Percentiles rank a stretch among this genome's conserved stretches.
These are phyloP conservation scores for Amblyjoppa proteus DNA, from an alignment of 2,888 invertebrate species.

Conservation along the genomic window DNA sequence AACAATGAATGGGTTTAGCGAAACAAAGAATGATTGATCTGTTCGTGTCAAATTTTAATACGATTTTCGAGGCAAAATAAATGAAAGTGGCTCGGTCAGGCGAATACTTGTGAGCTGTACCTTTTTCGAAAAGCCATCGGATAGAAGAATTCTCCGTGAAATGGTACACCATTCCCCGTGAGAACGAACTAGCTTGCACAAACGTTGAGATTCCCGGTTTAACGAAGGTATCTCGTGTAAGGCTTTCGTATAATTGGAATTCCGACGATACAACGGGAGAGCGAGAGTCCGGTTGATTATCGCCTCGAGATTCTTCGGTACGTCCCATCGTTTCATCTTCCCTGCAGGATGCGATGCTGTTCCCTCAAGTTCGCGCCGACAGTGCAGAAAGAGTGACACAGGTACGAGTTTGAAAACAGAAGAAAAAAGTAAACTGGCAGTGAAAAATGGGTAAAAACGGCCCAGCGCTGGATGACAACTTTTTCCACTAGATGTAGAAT, in stretches of 20 bases:
- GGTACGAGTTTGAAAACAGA: slow-evolving; percentile 2
- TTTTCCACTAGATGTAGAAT: too few relatives aligned
- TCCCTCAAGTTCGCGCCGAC: slow-evolving; percentile 22
- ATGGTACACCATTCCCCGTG: background rate
- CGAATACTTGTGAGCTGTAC: background rate
- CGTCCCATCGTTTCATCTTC: slow-evolving; percentile 4
- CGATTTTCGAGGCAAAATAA: background rate
- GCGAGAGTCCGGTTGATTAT: slow-evolving; percentile 43
- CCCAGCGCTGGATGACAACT: background rate
- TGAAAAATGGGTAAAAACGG: slow-evolving; percentile 2
- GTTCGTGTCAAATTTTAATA: background rate
- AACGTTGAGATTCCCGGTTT: slow-evolving; percentile 31
- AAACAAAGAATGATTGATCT: background rate
- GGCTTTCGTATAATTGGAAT: slow-evolving; percentile 55
- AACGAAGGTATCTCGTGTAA: slow-evolving; percentile 26
- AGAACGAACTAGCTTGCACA: slow-evolving; percentile 8
- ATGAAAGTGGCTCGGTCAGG: background rate
- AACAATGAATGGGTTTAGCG: background rate
- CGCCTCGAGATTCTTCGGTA: slow-evolving; percentile 50
- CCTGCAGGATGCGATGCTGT: background rate
- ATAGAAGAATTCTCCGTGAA: slow-evolving; percentile 1
- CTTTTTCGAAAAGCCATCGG: slow-evolving; percentile 20
- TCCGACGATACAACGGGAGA: slow-evolving; percentile 40
- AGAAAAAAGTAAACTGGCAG: background rate
- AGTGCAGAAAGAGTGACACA: slow-evolving; percentile 22